Percentiles rank a stretch among this genome's conserved stretches.
phyloP scores from a whole-genome alignment of 2,888 invertebrate genomes.

The Papilio demoleus region DNA sequence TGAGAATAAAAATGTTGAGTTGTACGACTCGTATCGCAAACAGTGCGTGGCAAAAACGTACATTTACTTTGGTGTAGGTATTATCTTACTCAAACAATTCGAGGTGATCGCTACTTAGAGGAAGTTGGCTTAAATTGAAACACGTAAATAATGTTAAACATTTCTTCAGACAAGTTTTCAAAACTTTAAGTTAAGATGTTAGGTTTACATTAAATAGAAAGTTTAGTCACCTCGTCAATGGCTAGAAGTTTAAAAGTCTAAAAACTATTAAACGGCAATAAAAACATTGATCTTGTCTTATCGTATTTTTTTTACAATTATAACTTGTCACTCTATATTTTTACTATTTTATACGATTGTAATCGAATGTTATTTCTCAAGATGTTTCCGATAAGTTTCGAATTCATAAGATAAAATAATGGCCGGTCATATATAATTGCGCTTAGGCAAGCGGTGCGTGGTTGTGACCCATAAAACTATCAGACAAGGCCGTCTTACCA shows the following conservation, averaged over 20 bases:
- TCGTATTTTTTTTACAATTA: background rate
- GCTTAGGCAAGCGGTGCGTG: slow-evolving; percentile 67
- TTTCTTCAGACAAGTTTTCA: too few species aligned
- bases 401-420: slow-evolving; percentile 72
- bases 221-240: too few species aligned
- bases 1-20: slow-evolving; percentile 40
- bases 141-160: background rate
- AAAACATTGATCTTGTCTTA: background rate
- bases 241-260: too few species aligned
- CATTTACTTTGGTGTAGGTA: slow-evolving; percentile 32
- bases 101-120: slow-evolving; percentile 22
- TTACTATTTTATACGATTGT: background rate
- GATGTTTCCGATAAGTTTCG: slow-evolving; percentile 62
- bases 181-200: too few species aligned
- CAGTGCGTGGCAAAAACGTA: slow-evolving; percentile 38
- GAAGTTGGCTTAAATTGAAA: slow-evolving; percentile 8
- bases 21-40: slow-evolving; percentile 32
- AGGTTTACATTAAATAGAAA: too few species aligned
- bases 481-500: slow-evolving; percentile 69
- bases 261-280: background rate
- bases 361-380: slow-evolving; percentile 47
- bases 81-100: slow-evolving; percentile 34
- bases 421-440: slow-evolving; percentile 70
- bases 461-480: slow-evolving; percentile 68
- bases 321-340: too few species aligned